A percentile compares a stretch with the other conserved stretches of the same genome.
Evolutionary conservation across 92 coral and sea anemone genomes (phyloP).

Genomic region (Siderastrea radians): DNA sequence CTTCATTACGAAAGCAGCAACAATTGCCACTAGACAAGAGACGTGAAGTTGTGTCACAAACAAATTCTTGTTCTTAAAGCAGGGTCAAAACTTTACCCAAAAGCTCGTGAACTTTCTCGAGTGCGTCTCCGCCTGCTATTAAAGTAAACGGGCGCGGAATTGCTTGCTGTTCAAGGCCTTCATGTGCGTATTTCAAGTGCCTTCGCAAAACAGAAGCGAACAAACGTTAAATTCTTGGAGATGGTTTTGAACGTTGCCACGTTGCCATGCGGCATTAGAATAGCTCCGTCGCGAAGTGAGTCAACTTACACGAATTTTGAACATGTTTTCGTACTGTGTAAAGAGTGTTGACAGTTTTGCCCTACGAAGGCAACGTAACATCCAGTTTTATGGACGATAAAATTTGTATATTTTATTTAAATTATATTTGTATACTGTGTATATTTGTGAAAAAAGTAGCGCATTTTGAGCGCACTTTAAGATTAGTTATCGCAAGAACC

Average conservation of each 20-base stretch:
- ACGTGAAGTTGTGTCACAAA: background rate
- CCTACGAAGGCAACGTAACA: background rate
- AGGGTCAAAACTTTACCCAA: background rate
- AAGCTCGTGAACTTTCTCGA: conserved; percentile 4
- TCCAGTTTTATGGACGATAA: conserved; percentile 22
- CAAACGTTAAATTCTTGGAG: conserved; percentile 3
- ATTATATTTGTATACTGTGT: conserved; percentile 32
- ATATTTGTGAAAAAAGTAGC: conserved; percentile 23
- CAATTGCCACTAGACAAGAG: conserved; percentile 15
- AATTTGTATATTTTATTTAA: background rate
- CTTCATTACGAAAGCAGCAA: conserved; percentile 37
- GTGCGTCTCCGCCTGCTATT: background rate
- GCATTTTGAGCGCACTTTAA: background rate
- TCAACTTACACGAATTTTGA: background rate
- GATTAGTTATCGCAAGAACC: background rate
- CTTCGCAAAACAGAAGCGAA: background rate
- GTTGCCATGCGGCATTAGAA: background rate
- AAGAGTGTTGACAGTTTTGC: conserved; percentile 1
- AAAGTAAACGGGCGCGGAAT: background rate
- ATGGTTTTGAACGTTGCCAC: background rate
- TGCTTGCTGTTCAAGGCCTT: background rate
- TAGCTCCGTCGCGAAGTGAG: background rate
- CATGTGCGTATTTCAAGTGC: background rate
- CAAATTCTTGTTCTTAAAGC: background rate
- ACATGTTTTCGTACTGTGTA: background rate